Base-by-base conservation (phyloP, 1,140 invertebrate species). In the Eriocheir sinensis region DNA sequence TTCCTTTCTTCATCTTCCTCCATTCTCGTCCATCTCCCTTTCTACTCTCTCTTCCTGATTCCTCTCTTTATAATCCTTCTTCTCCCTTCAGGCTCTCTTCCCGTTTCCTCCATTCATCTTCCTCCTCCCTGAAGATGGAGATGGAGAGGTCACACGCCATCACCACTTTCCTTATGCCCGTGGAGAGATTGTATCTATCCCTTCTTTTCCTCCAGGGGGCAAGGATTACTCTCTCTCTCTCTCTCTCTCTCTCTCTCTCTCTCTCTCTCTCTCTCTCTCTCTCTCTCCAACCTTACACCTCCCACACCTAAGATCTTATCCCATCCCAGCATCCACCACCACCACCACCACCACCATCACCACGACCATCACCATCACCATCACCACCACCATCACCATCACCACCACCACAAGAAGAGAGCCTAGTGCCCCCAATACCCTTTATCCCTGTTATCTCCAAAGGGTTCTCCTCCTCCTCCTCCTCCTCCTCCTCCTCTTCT, bases 201-300 rank as follows among this genome's bases (percentile, higher is more conserved):
- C 21, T 53, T n/a, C 21, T 53, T n/a, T 72, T 72, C 60, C 17
- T n/a, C 60, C 60, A n/a, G 21, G 15, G 60, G 60, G 60, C 21
- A n/a, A 72, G 21, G 21, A 72, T 72, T 72, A 72, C 9, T 48
- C 44, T 48, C 44, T 48, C 53, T 60, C 8, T 60, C 53, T 72
- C 60, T n/a, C 60, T 72, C 27, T 72, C 60, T 72, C 60, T 72
- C 60, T 72, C 60, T 72, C 60, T 72, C 60, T 72, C 60, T 72
- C 60, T 72, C 60, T 72, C 60, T n/a, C 60, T n/a, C 27, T n/a
- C 60, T n/a, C 60, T 72, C 60, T 53, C 48, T 53, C 48, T 53
- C 48, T 53, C 48, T 53, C 48, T 53, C 12, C 2, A 9, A 53
- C 48, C 1, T 72, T 72, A n/a, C n/a, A n/a, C n/a, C n/a, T n/a